These are phyloP conservation scores for Artibeus jamaicensis DNA, from an alignment of 2,797 vertebrate species.

Conservation along the genomic window DNA sequence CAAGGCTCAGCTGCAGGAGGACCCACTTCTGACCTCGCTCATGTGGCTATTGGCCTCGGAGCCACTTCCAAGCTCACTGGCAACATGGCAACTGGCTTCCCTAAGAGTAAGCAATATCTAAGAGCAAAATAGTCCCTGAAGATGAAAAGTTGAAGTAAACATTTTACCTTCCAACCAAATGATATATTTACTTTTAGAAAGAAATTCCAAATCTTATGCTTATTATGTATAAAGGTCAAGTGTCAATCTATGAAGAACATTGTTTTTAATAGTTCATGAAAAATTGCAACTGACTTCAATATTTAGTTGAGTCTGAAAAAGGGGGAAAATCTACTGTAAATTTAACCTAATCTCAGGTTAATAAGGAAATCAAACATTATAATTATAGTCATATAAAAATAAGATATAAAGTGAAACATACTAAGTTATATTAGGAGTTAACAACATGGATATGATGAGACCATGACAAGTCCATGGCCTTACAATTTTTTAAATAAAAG, in stretches of 20 bases:
- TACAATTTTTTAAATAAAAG: not conserved
- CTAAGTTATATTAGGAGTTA: not conserved
- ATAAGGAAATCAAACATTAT: not conserved
- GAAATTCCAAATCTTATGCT: not conserved
- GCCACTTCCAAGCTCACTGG: not conserved
- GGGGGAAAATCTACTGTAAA: not conserved
- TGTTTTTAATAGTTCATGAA: not conserved
- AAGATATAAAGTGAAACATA: not conserved
- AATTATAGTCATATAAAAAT: not conserved
- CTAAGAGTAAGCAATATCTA: not conserved
- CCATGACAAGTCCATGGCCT: not conserved
- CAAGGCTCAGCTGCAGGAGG: not conserved
- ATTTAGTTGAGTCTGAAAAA: slow-evolving; percentile 10
- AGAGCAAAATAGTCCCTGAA: not conserved
- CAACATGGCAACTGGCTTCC: not conserved
- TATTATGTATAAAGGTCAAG: not conserved
- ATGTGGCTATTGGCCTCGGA: not conserved
- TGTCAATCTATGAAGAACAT: not conserved
- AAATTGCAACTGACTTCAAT: not conserved
- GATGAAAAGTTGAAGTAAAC: not conserved
- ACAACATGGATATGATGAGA: not conserved
- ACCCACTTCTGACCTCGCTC: not conserved
- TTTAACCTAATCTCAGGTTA: not conserved
- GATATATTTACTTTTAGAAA: not conserved
- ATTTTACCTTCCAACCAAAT: not conserved